Evolutionary conservation across 2,888 invertebrate species (phyloP).

Genomic region (Andrena haemorrhoa): DNA sequence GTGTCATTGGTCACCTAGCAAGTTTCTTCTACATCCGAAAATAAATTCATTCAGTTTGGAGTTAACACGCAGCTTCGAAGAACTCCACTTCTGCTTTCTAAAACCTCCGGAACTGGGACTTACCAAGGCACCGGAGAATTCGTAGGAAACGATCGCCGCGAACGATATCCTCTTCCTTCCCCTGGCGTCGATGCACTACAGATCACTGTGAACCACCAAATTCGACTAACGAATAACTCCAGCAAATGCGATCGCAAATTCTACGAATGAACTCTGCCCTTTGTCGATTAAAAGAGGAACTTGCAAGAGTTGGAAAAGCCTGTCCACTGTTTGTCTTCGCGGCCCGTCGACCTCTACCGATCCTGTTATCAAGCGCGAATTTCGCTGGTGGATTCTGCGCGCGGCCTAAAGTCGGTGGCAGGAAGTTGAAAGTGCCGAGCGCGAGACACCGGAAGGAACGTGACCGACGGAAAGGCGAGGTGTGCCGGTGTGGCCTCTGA

Average conservation of each 20-base stretch:
- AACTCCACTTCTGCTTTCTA: background rate
- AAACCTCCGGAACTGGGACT: constrained; percentile 26
- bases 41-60: background rate
- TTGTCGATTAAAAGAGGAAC: background rate
- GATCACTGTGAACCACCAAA: constrained; percentile 65
- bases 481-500: constrained; percentile 51
- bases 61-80: background rate
- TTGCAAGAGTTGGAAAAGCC: background rate
- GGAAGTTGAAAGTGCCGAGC: background rate
- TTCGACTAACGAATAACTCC: background rate
- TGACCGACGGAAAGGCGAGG: constrained; percentile 52
- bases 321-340: no score
- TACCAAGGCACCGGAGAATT: constrained; percentile 34
- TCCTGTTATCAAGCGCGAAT: background rate
- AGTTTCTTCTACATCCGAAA: no score
- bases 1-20: no score
- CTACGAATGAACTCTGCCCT: background rate
- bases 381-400: background rate
- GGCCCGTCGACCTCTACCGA: background rate
- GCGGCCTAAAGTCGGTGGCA: background rate
- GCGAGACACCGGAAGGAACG: constrained; percentile 22
- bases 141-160: constrained; percentile 12
- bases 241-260: background rate
- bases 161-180: constrained; percentile 46
- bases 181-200: constrained; percentile 41